Evolutionary conservation across 2,113 vertebrate species (phyloP).

Genomic region (Tupaia tana): DNA sequence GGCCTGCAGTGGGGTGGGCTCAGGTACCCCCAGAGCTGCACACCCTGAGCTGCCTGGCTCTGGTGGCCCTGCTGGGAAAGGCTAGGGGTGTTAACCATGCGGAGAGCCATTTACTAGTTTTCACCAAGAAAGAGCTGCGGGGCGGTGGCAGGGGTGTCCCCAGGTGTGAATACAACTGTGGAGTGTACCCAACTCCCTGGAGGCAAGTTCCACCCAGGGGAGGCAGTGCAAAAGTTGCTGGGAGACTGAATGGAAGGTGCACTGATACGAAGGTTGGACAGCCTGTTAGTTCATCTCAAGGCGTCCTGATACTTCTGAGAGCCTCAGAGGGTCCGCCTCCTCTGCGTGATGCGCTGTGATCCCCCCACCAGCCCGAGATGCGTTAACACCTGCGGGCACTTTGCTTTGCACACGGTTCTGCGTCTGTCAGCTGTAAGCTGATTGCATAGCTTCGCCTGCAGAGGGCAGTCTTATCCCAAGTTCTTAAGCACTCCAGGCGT

Average conservation of each 20-base stretch:
- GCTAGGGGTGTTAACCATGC: neutral
- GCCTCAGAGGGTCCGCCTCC: neutral
- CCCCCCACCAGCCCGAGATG: neutral
- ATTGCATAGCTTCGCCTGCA: neutral
- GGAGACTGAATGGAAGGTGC: neutral
- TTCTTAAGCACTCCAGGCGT: neutral
- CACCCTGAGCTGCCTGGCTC: neutral
- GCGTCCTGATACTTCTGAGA: neutral
- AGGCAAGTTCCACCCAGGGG: neutral
- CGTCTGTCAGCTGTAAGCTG: neutral
- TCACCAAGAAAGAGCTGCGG: neutral
- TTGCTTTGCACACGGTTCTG: rapidly evolving
- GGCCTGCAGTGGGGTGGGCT: neutral
- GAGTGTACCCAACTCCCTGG: neutral
- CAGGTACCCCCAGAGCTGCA: neutral
- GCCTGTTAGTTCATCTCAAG: too few species aligned
- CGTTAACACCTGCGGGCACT: neutral
- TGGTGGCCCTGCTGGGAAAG: neutral
- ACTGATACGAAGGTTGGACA: neutral
- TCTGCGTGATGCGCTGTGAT: neutral
- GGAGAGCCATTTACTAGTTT: neutral
- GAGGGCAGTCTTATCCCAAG: conserved; percentile 52
- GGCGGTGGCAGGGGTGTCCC: neutral
- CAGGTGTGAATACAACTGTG: neutral
- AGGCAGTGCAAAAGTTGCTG: neutral